Evolutionary conservation across 2,797 vertebrate species (phyloP).

Genomic region (Clarias laeviceps): DNA sequence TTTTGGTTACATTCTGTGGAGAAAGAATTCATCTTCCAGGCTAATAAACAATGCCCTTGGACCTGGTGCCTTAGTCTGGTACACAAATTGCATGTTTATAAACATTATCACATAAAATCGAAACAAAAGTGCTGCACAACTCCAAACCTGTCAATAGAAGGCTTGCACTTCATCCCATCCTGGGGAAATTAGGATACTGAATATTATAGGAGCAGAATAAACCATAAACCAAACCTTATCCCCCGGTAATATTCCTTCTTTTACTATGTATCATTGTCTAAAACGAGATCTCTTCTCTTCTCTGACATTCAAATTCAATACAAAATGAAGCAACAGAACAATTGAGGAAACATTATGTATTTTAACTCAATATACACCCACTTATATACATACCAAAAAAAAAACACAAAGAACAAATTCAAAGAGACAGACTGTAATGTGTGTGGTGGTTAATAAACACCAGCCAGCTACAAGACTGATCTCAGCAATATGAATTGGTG

Average conservation of each 20-base stretch:
- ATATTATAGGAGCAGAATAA: not conserved
- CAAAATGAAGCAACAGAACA: not conserved
- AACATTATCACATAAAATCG: not conserved
- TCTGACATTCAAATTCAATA: not conserved
- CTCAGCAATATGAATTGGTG: not conserved
- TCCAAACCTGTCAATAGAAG: not conserved
- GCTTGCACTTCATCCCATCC: not conserved
- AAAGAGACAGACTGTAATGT: constrained; percentile 6
- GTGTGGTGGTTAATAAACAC: not conserved
- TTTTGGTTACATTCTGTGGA: not conserved
- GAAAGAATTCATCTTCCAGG: not conserved
- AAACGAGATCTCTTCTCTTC: not conserved
- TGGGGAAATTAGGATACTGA: not conserved
- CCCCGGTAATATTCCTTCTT: not conserved
- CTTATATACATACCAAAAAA: not conserved
- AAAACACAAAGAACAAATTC: not conserved
- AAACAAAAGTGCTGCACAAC: not conserved
- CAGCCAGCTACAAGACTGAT: not conserved
- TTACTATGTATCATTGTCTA: not conserved
- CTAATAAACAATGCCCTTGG: not conserved
- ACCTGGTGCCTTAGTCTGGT: not conserved
- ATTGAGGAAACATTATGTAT: not conserved
- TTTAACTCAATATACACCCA: constrained; percentile 3
- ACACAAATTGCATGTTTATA: not conserved
- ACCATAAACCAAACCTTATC: not conserved